Percentiles rank a stretch among this genome's conserved stretches.
phyloP scores from a whole-genome alignment of 2,888 invertebrate species.

The Ophonus ardosiacus region DNA sequence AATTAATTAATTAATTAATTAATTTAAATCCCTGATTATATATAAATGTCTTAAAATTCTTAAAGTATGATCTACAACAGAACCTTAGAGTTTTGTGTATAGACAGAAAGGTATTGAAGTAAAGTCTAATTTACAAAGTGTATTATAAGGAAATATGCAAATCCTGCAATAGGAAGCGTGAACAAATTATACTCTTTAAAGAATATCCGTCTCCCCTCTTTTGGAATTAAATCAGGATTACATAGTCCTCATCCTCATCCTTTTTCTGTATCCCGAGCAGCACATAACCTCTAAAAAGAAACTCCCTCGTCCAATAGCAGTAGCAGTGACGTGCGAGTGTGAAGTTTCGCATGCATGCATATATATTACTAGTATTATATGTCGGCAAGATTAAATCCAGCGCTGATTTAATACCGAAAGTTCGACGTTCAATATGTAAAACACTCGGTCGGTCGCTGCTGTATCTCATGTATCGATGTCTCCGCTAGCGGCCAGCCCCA shows the following conservation, averaged over 20 bases:
- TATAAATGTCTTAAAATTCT: too few relatives aligned
- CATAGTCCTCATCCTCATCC: not conserved
- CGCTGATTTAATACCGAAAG: conserved; percentile 61
- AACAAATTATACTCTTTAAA: too few relatives aligned
- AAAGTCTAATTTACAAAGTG: too few relatives aligned
- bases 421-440: conserved; percentile 63
- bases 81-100: too few relatives aligned
- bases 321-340: conserved; percentile 8
- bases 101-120: too few relatives aligned
- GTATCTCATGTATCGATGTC: not conserved
- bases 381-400: conserved; percentile 61
- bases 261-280: not conserved
- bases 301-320: not conserved
- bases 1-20: too few relatives aligned
- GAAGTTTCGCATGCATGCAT: conserved; percentile 62
- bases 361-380: conserved; percentile 63
- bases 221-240: not conserved
- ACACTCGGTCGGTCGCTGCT: conserved; percentile 41
- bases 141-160: too few relatives aligned
- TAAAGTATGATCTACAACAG: too few relatives aligned
- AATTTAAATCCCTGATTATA: too few relatives aligned
- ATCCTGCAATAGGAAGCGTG: too few relatives aligned
- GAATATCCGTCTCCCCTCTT: not conserved
- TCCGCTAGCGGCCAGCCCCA: not conserved
- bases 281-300: not conserved